Conservation (phyloP, 1,140 invertebrate genomes). For the Aleiodes sp. region DNA sequence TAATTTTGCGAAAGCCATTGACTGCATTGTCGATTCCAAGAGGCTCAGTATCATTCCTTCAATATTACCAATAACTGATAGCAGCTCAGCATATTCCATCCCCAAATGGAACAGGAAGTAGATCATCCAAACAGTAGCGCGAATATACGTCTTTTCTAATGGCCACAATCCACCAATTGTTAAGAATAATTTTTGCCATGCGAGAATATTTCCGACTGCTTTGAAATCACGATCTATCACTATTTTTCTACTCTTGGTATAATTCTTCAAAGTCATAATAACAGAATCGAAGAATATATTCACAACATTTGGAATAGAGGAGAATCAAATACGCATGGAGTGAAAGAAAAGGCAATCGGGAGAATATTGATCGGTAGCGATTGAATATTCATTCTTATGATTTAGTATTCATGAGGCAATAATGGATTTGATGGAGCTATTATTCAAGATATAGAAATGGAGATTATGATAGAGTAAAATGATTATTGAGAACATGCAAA, state of each 20-base stretch:
- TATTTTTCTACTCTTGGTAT: not conserved
- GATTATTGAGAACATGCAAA: too few relatives aligned
- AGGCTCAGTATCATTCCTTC: slow-evolving; percentile 40
- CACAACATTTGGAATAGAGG: too few relatives aligned
- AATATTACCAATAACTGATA: slow-evolving; percentile 34
- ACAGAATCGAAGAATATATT: not conserved
- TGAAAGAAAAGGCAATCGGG: not conserved
- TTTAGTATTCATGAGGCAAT: not conserved
- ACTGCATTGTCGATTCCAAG: slow-evolving; percentile 40
- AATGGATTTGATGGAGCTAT: not conserved
- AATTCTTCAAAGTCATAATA: not conserved
- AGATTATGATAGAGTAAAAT: not conserved
- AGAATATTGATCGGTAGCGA: not conserved
- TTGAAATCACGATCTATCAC: slow-evolving; percentile 12
- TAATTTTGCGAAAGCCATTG: slow-evolving; percentile 35
- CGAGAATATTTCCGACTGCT: slow-evolving; percentile 10
- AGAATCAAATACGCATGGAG: too few relatives aligned
- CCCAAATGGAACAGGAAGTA: slow-evolving; percentile 34
- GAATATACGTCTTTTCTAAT: slow-evolving; percentile 33
- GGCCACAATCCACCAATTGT: slow-evolving; percentile 44
- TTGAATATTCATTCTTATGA: not conserved
- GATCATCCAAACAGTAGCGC: slow-evolving; percentile 37
- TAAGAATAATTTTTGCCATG: slow-evolving; percentile 39
- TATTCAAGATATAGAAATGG: not conserved
- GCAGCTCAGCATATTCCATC: slow-evolving; percentile 38